Base-by-base conservation (phyloP, 2,888 invertebrate species). In the Clepsis dumicolana region DNA sequence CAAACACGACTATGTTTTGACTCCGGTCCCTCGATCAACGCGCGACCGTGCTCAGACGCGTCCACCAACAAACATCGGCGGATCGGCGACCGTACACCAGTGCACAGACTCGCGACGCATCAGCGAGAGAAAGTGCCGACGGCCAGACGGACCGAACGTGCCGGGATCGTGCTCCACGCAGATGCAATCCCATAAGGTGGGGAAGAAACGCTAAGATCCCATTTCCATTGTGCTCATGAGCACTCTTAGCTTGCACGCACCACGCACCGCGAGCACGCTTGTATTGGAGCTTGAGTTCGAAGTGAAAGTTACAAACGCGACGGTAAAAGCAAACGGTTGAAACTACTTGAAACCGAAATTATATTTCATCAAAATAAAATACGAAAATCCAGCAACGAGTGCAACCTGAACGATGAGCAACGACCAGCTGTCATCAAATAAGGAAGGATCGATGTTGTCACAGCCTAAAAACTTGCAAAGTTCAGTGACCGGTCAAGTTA, bases 71-170 rank as follows among this genome's bases (percentile, higher is more conserved):
- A 83, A 81, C 84, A 84, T 80, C 71, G 72, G 76, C 79, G 21
- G 10, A 84, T 80, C 71, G 72, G 76, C 79, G 21, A 21, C 18
- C 21, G 48, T 48, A 48, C 21, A 18, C n/a, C 21, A 21, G 21
- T 21, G 48, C 77, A 73, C 75, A 76, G 72, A 82, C 83, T 81
- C 80, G 81, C 85, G 83, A 84, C 84, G 85, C 87, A 90, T 89
- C 87, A 83, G 81, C 85, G 82, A 86, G 91, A 89, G 93, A 92
- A 93, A 92, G 92, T 92, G 80, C 79, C 82, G 85, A 86, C 81
- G 79, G 79, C 76, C 83, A 86, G 82, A 81, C 73, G 71, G 75
- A 77, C 74, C 77, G 83, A 83, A 82, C 81, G 85, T 80, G 82
- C 78, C 73, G 78, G 78, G 77, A 77, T 78, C 75, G 78, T 60